These are phyloP conservation scores for Callocephalon fimbriatum DNA, from an alignment of 2,113 vertebrate genomes.

Conservation along the genomic window DNA sequence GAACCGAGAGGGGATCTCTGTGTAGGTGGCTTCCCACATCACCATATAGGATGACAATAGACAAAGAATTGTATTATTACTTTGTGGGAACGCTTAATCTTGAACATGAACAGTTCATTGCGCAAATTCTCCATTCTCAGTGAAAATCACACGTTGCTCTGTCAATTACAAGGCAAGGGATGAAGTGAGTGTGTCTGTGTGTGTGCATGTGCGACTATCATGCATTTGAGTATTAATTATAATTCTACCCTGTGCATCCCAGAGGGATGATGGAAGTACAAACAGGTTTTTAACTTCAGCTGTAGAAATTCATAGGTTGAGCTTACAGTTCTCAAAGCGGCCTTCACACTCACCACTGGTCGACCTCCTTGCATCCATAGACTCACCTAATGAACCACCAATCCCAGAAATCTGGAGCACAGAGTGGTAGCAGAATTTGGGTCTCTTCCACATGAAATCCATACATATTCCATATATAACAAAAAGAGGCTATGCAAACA, in stretches of 20 bases:
- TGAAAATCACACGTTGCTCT: background rate
- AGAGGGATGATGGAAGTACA: background rate
- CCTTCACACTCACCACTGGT: background rate
- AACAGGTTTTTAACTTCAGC: background rate
- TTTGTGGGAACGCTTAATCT: background rate
- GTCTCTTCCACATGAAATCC: background rate
- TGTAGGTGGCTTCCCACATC: background rate
- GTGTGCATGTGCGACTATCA: rapidly evolving
- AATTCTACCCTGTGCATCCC: background rate
- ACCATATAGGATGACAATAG: background rate
- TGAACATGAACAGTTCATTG: background rate
- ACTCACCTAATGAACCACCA: background rate
- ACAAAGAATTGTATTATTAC: background rate
- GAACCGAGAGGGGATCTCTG: background rate
- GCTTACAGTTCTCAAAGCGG: background rate
- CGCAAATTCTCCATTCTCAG: background rate
- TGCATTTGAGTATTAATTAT: background rate
- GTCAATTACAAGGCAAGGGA: background rate
- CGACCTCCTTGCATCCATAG: background rate
- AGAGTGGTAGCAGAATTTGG: background rate
- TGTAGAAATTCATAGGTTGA: background rate
- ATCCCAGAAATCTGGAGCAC: background rate
- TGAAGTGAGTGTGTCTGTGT: background rate
- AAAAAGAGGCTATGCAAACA: background rate
- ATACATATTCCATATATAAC: background rate